Base-by-base conservation (phyloP, 2,888 invertebrate species). In the Stratiomys singularior region DNA sequence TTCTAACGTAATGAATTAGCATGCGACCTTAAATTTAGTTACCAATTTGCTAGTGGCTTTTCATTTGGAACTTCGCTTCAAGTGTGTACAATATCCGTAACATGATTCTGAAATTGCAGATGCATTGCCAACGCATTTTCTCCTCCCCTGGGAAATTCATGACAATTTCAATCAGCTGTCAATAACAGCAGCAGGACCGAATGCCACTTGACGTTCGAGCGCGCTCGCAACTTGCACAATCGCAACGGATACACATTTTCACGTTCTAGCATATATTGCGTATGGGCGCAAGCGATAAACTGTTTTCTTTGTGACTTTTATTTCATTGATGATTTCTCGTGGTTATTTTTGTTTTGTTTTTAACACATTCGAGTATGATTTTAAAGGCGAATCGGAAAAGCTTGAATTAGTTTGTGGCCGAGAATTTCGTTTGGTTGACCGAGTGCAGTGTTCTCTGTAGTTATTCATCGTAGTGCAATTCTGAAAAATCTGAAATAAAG, bases 161-260 rank as follows among this genome's bases (percentile, higher is more conserved):
- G 37, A 66, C 66, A 13, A 13, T 69, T 67, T 9, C 69, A 69
- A 30, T 69, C 69, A 69, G 69, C 69, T 69, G 69, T 69, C 66
- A 66, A 9, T 9, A 9, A 3, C 37, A 37, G 37, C 37, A 37
- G 37, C 37, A 13, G 7, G 52, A 52, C 7, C 15, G n/a, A 37
- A 9, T 9, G 37, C 37, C 37, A 37, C 37, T 37, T 37, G 52
- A n/a, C 52, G 52, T 52, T 52, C 52, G 52, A 52, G 52, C 52
- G 52, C 52, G 7, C 52, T 52, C 18, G 52, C 52, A 18, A n/a
- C 18, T 52, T 52, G 52, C 52, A 52, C 4, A 4, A 52, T 13
- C 18, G 4, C 52, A 52, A 15, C 52, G 15, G 15, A 18, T 52
- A 52, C 18, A n/a, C 15, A 52, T 52, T 52, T 52, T 52, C 52